A percentile compares a stretch with the other conserved stretches of the same genome.
phyloP scores from a whole-genome alignment of 2,797 vertebrate species.

The Nyctalus aviator region DNA sequence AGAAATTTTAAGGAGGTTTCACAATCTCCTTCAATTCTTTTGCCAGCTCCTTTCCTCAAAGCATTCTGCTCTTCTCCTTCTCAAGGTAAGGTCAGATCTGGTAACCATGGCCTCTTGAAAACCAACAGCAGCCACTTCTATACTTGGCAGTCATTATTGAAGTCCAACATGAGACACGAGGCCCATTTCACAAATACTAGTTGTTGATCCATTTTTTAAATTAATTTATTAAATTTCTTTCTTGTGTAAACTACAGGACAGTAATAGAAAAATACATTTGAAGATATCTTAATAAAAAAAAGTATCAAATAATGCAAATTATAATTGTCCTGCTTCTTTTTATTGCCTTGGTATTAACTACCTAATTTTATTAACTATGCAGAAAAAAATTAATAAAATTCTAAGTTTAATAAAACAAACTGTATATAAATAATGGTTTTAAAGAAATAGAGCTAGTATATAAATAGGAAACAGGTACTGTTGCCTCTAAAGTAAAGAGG shows the following conservation, averaged over 20 bases:
- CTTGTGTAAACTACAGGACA: neutral
- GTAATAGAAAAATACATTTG: neutral
- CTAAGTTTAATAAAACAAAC: slow-evolving; percentile 29
- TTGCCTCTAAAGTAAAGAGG: neutral
- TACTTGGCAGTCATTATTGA: neutral
- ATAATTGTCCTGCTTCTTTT: neutral
- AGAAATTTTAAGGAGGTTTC: slow-evolving; percentile 33
- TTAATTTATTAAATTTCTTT: slow-evolving; percentile 34
- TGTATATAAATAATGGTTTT: neutral
- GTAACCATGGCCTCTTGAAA: neutral
- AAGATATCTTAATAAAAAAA: neutral
- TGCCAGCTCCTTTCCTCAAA: neutral
- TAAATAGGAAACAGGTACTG: neutral
- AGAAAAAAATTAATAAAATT: slow-evolving; percentile 33
- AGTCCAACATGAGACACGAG: neutral
- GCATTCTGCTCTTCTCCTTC: slow-evolving; percentile 25
- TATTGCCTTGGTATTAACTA: neutral
- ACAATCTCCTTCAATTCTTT: slow-evolving; percentile 39
- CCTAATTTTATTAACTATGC: slow-evolving; percentile 8
- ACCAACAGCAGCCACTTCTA: neutral
- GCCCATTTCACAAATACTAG: neutral
- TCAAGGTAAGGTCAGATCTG: slow-evolving; percentile 22
- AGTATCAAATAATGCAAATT: slow-evolving; percentile 13
- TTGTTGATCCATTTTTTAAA: neutral
- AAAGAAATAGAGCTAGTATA: neutral